Percentiles rank a stretch among this genome's conserved stretches.
These are phyloP conservation scores for Neocrepidodera transversa DNA, from an alignment of 2,888 invertebrate genomes.

Conservation along the genomic window DNA sequence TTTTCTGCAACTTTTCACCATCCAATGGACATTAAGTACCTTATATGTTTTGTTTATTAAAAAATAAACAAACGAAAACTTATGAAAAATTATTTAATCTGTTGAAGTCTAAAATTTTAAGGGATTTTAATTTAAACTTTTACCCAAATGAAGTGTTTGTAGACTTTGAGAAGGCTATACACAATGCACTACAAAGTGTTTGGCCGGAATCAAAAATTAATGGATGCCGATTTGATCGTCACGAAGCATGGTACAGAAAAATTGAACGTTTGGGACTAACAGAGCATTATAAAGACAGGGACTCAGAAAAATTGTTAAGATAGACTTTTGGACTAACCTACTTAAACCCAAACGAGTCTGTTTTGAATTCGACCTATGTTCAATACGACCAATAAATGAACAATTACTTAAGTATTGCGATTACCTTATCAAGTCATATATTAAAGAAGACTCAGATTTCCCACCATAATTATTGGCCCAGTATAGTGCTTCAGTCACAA, in stretches of 20 bases:
- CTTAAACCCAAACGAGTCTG: no score
- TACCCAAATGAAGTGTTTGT: not conserved
- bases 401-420: no score
- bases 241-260: conserved; percentile 14
- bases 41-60: not conserved
- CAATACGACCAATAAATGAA: no score
- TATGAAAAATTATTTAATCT: conserved; percentile 1
- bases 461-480: no score
- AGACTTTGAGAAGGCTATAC: conserved; percentile 3
- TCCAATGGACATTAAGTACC: not conserved
- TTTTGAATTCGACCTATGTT: no score
- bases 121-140: not conserved
- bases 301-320: not conserved
- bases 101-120: not conserved
- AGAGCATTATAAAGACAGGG: not conserved
- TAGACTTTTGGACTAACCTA: no score
- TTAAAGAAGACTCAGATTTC: no score
- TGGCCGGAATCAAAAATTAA: conserved; percentile 1
- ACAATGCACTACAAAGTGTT: no score
- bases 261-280: not conserved
- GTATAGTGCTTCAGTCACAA: no score
- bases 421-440: no score
- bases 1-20: not conserved
- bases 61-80: not conserved
- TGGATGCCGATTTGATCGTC: conserved; percentile 6